phyloP scores from a whole-genome alignment of 2,888 invertebrate genomes.

The Eupithecia centaureata region DNA sequence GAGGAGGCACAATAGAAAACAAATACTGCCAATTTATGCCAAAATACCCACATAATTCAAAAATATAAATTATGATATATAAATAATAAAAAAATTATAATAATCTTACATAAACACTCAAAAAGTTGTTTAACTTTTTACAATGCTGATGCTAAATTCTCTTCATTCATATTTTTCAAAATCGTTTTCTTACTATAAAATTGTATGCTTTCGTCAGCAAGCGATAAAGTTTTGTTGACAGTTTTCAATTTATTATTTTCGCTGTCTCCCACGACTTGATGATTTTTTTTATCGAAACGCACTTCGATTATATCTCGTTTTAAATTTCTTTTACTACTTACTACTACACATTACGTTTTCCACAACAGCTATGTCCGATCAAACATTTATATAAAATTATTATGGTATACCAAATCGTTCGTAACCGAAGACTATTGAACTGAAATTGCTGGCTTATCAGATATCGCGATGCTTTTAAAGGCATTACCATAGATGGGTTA shows the following conservation, averaged over 20 bases:
- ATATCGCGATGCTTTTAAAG: conserved; percentile 23
- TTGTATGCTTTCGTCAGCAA: neutral
- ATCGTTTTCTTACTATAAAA: neutral
- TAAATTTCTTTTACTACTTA: neutral
- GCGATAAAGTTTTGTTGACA: neutral
- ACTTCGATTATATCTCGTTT: neutral
- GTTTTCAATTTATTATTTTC: neutral
- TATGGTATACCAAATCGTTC: conserved; percentile 26
- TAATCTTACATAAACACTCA: too few relatives aligned
- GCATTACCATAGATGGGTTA: neutral
- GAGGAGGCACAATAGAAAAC: too few relatives aligned
- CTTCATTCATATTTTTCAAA: too few relatives aligned
- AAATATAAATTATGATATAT: too few relatives aligned
- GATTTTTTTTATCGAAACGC: neutral
- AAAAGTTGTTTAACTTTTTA: too few relatives aligned
- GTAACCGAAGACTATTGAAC: conserved; percentile 25
- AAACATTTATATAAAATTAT: conserved; percentile 26
- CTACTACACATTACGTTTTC: neutral
- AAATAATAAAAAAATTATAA: too few relatives aligned
- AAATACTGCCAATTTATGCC: too few relatives aligned
- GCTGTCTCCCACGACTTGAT: neutral
- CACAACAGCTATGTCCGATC: conserved; percentile 31
- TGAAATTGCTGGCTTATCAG: conserved; percentile 32
- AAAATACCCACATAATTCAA: too few relatives aligned
- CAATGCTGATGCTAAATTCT: too few relatives aligned